Base-by-base conservation (phyloP, 2,113 vertebrate species). In the Boulengeromyrus knoepffleri region DNA sequence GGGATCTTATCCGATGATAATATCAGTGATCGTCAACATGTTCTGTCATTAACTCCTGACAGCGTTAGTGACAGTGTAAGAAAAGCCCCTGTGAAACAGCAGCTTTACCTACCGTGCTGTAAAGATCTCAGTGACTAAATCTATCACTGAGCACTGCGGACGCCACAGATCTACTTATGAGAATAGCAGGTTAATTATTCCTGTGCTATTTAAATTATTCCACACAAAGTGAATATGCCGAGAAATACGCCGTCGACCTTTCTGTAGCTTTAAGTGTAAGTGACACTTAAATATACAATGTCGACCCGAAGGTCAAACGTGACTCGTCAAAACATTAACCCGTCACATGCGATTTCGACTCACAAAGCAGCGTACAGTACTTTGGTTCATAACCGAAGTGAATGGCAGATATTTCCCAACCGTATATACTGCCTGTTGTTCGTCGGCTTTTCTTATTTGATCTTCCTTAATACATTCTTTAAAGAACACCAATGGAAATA, bases 11-110 rank as follows among this genome's bases (percentile, higher is more conserved):
- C 85, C 31, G 50, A 52, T 42, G 47, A 49, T 62, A 47, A 42
- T 53, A 88, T 90, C 90, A 53, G 89, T 45, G n/a, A 52, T 52
- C 47, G 88, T 52, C 70, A 39, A 52, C 74, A 74, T 49, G 45
- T 74, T 45, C 88, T 88, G 88, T 88, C 88, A 74, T 70, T 74
- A 47, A 13, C 24, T 27, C n/a, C 42, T 49, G 42, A 74, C 58
- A 53, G 46, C 36, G 21, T 77, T 62, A 24, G 27, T 88, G 53
- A 84, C 36, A 45, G 24, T 53, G 85, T 8, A 53, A n/a, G 85
- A 77, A 17, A 50, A 27, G 27, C 17, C 5, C 15, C 31, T 36
- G 17, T 15, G n/a, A 31, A 46, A 39, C 9, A 53, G 46, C 36
- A 36, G 62, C 39, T 50, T 49, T 19, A 45, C 88, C 39, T n/a